Evolutionary conservation across 2,113 vertebrate species (phyloP), one percentile per base, ranked within the genome.

Genomic region (Platysteira castanea): DNA sequence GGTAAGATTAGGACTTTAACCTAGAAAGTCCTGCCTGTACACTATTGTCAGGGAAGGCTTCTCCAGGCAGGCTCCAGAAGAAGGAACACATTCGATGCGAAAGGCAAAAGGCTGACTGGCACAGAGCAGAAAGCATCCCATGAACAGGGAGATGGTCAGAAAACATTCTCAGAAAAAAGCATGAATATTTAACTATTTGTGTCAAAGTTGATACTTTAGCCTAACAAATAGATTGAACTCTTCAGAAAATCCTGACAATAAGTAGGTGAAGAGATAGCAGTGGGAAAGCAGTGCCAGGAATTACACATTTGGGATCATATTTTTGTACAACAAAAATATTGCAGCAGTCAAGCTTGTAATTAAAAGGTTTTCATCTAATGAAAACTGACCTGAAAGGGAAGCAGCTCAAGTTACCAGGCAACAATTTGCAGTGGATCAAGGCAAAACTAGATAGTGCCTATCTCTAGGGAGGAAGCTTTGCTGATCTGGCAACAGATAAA

Each of bases 391-490:
- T 88, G 68, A 90, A 93, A 93, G 68, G 50, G 35, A 94, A 80
- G 82, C 39, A 74, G 56, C 67, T 79, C 35, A 86, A 85, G 89
- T 96, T 91, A 94, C 94, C 84, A 91, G 37, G 95, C 94, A 95
- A 95, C 82, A 1, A 87, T 88, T 87, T 85, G 33, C 91, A 91
- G 73, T 69, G 63, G 87, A 94, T 96, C 78, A 83, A 96, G 84
- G 85, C 54, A 94, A 93, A 96, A 83, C 81, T 91, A 91, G 70
- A 76, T 80, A 91, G 84, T 79, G 53, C 39, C 70, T 91, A 33
- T 87, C 75, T 94, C 90, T 84, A 63, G 78, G 78, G 90, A 93
- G 91, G 78, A 91, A 93, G 33, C 27, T 93, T 67, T 76, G 67
- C 71, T 91, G 84, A 94, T 93, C 74, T 94, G 87, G 59, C 54